Base-by-base conservation (phyloP, 2,888 invertebrate species). In the Scotopteryx bipunctaria region DNA sequence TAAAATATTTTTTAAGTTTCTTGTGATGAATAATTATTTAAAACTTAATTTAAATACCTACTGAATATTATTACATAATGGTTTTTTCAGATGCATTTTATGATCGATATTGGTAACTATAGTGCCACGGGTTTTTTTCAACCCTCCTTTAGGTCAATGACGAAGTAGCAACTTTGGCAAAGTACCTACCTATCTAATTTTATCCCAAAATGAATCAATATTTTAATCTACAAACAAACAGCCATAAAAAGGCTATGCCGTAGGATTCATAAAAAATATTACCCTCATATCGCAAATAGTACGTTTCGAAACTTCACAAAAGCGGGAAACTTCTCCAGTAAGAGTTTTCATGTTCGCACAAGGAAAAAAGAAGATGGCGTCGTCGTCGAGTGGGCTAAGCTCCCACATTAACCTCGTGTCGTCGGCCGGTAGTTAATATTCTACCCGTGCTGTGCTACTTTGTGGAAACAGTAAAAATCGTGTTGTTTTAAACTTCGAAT, bases 371-470 rank as follows among this genome's bases (percentile, higher is more conserved):
- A 63, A 75, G 72, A 76, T 74, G 76, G 69, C 70, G 71, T 55
- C 69, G 71, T 79, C 76, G 70, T 74, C 71, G 67, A 70, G 67
- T 69, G 63, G 71, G 80, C 77, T 83, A 83, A 86, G 83, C 84
- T 78, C 73, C 72, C 58, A 80, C 86, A 85, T 86, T 86, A 86
- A 82, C 86, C 84, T 84, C 75, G 77, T 72, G 78, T 73, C 76
- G 74, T 57, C 71, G 71, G 67, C 68, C 68, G 65, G 74, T 82
- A 77, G 78, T 85, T 86, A 83, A 81, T 83, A 64, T 52, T 62
- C 54, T 64, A 73, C 71, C 72, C 56, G 70, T 61, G 74, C 70
- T 57, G 23, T 40, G 50, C 47, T 47, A 59, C 56, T 63, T 59
- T 55, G 53, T 48, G 25, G 31, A 37, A 57, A 55, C 48, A 57